phyloP scores from a whole-genome alignment of 2,113 vertebrate genomes.

The Sturnus vulgaris region DNA sequence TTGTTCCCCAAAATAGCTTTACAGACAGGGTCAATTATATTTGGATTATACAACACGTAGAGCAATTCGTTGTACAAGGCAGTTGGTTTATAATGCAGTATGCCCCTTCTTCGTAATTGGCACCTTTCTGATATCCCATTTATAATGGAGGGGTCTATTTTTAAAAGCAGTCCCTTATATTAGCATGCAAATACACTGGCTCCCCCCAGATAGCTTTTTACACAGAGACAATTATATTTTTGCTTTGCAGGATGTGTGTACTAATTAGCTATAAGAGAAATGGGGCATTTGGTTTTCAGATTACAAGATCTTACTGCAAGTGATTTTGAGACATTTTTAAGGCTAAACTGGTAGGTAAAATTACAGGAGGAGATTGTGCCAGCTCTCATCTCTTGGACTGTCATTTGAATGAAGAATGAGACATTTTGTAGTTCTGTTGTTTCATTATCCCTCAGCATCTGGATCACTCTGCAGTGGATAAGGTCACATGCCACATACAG shows the following conservation, averaged over 20 bases:
- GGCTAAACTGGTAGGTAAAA: constrained; percentile 1
- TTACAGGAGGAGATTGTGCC: not conserved
- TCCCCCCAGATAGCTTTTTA: constrained; percentile 39
- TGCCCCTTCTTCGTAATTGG: constrained; percentile 20
- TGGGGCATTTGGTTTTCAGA: constrained; percentile 14
- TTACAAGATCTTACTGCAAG: constrained; percentile 32
- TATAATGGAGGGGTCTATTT: constrained; percentile 11
- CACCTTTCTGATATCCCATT: constrained; percentile 39
- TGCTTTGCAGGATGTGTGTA: not conserved
- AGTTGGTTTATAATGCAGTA: constrained; percentile 35
- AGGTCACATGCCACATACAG: not conserved
- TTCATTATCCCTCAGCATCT: not conserved
- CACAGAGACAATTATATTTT: constrained; percentile 42
- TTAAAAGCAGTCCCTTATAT: constrained; percentile 30
- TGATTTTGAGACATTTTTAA: constrained; percentile 33
- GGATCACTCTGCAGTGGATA: not conserved
- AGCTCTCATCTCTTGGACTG: not conserved
- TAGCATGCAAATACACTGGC: constrained; percentile 30
- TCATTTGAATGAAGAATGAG: not conserved
- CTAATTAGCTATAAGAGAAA: constrained; percentile 17
- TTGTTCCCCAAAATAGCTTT: constrained; percentile 52
- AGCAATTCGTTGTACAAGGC: constrained; percentile 48
- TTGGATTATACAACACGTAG: not conserved
- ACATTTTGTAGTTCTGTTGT: not conserved
- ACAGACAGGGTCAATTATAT: constrained; percentile 48